Conservation (phyloP, 1,140 invertebrate species). For the Aphis gossypii region DNA sequence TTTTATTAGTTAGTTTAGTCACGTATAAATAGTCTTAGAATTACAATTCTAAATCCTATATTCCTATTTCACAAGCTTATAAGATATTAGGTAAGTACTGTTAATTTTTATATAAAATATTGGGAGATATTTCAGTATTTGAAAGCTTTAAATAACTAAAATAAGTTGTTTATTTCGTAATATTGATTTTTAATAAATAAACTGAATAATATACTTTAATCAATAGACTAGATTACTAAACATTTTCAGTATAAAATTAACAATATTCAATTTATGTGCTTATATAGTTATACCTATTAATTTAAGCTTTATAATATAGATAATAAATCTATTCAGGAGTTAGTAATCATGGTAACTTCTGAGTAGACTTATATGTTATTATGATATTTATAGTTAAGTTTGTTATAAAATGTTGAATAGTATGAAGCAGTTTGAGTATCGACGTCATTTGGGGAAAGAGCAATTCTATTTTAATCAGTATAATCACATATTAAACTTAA, state of each 20-base stretch:
- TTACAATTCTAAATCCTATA: background rate
- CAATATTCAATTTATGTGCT: too few species aligned
- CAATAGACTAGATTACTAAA: background rate
- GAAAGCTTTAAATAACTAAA: background rate
- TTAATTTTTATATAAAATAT: background rate
- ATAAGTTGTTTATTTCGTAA: background rate
- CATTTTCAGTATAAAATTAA: background rate
- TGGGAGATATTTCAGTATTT: background rate
- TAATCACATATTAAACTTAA: background rate
- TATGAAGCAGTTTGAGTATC: background rate
- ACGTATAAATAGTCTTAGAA: conserved; percentile 14
- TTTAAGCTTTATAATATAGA: too few species aligned
- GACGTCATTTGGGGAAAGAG: background rate
- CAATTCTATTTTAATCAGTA: background rate
- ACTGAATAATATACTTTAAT: background rate
- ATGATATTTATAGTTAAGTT: background rate
- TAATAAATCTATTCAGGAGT: too few species aligned
- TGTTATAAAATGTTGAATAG: background rate
- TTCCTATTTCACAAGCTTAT: background rate
- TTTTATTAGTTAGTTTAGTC: background rate
- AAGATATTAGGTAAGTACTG: background rate
- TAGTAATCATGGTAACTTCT: background rate
- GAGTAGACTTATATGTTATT: background rate
- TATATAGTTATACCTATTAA: too few species aligned
- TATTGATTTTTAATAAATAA: background rate